Percentiles rank a stretch among this genome's conserved stretches.
phyloP scores from a whole-genome alignment of 2,113 vertebrate species.

The Pelecanus crispus region DNA sequence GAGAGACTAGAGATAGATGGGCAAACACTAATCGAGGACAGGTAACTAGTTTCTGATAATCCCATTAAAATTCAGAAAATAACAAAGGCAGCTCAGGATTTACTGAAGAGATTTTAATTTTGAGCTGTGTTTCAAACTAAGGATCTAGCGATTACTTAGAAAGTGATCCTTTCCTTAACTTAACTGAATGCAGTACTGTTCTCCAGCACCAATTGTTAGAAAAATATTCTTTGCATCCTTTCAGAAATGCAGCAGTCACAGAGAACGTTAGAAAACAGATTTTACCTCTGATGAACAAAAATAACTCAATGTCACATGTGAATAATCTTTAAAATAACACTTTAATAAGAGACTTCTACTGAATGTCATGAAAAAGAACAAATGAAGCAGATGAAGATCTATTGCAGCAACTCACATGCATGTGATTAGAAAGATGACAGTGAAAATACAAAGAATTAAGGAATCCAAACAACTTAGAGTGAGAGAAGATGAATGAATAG shows the following conservation, averaged over 20 bases:
- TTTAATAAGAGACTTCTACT: neutral
- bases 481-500: constrained; percentile 23
- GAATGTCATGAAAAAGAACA: neutral
- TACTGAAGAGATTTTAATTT: neutral
- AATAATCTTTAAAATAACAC: constrained; percentile 4
- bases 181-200: neutral
- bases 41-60: neutral
- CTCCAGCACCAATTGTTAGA: neutral
- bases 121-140: neutral
- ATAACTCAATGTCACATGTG: neutral
- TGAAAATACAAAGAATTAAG: constrained; percentile 23
- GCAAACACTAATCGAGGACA: neutral
- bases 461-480: constrained; percentile 4
- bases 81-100: neutral
- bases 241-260: neutral
- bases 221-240: neutral
- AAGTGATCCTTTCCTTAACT: neutral
- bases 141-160: neutral
- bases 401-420: neutral
- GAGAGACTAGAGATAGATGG: neutral
- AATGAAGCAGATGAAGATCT: constrained; percentile 1
- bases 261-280: neutral
- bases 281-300: neutral
- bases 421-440: constrained; percentile 12
- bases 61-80: neutral